phyloP scores from a whole-genome alignment of 2,113 vertebrate genomes.

The Microcebus griseorufus region DNA sequence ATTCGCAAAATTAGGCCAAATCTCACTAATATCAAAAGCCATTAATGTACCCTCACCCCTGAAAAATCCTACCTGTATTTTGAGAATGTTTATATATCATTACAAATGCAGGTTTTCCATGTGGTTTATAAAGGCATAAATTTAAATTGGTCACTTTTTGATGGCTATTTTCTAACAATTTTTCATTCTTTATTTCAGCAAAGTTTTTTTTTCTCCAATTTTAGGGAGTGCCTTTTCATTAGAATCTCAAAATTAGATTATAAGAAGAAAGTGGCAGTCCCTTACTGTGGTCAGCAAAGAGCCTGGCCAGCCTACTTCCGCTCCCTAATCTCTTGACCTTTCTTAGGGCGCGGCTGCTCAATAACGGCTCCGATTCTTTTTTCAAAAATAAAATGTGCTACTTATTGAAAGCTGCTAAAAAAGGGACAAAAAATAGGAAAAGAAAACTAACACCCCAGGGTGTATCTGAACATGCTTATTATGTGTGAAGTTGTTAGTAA shows the following conservation, averaged over 20 bases:
- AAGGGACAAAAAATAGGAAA: slow-evolving; percentile 71
- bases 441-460: slow-evolving; percentile 75
- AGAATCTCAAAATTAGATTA: slow-evolving; percentile 60
- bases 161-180: slow-evolving; percentile 62
- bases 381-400: slow-evolving; percentile 75
- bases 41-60: background rate
- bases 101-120: slow-evolving; percentile 28
- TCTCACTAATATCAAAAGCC: background rate
- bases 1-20: background rate
- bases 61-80: background rate
- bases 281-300: slow-evolving; percentile 61
- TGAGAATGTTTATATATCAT: slow-evolving; percentile 38
- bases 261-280: slow-evolving; percentile 55
- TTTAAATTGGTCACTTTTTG: slow-evolving; percentile 70
- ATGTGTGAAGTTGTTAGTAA: slow-evolving; percentile 74
- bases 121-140: slow-evolving; percentile 64
- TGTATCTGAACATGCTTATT: slow-evolving; percentile 77
- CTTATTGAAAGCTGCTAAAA: slow-evolving; percentile 74
- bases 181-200: slow-evolving; percentile 53
- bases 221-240: slow-evolving; percentile 57
- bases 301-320: slow-evolving; percentile 69
- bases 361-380: slow-evolving; percentile 42
- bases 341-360: slow-evolving; percentile 57
- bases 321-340: slow-evolving; percentile 78
- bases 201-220: background rate